Evolutionary conservation across 2,888 invertebrate species (phyloP).

Genomic region (Volucella inflata): DNA sequence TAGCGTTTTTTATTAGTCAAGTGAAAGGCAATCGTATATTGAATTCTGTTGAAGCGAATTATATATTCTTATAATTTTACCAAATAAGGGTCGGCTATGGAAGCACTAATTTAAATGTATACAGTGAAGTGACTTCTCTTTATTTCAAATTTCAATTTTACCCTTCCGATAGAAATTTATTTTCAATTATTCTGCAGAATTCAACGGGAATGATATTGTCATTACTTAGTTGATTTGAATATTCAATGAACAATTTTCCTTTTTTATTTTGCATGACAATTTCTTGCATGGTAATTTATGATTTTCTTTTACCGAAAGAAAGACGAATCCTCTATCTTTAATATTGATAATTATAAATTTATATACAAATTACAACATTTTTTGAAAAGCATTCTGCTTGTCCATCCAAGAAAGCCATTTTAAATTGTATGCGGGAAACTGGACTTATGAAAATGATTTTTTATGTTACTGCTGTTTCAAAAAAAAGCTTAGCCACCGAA

Average conservation of each 20-base stretch:
- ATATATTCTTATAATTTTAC: conserved; percentile 8
- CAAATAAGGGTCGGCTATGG: background rate
- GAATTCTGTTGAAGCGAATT: conserved; percentile 55
- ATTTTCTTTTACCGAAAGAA: conserved; percentile 9
- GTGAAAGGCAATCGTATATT: conserved; percentile 71
- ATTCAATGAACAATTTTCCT: conserved; percentile 78
- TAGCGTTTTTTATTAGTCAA: conserved; percentile 73
- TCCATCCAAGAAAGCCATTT: no score
- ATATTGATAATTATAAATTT: background rate
- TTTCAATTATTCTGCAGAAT: conserved; percentile 54
- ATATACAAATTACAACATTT: background rate
- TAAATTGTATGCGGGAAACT: no score
- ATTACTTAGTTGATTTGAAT: conserved; percentile 81
- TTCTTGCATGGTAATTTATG: conserved; percentile 52
- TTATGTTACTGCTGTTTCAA: no score
- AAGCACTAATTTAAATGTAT: background rate
- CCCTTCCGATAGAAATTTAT: background rate
- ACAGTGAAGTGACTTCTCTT: background rate
- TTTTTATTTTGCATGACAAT: conserved; percentile 36
- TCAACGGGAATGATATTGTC: conserved; percentile 78
- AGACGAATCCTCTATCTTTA: background rate
- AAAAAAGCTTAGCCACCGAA: no score
- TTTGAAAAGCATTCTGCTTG: no score
- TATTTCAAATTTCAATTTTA: no score
- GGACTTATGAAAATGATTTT: no score